Conservation (phyloP, 2,888 invertebrate species). For the Apotomis capreana region DNA sequence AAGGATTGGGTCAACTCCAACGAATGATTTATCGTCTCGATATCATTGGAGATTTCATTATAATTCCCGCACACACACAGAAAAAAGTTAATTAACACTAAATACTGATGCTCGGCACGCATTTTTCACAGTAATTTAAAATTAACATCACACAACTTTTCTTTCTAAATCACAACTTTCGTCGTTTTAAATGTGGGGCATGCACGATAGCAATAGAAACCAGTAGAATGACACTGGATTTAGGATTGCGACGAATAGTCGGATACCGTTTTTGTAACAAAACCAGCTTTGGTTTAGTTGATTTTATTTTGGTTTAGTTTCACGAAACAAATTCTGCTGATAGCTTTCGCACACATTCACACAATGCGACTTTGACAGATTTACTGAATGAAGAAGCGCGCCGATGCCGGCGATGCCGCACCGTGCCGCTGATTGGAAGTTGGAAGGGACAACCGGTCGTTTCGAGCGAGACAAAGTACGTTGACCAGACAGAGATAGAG, state of each 20-base stretch:
- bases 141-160: constrained; percentile 59
- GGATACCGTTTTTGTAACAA: constrained; percentile 45
- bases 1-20: constrained; percentile 85
- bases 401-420: neutral
- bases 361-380: constrained; percentile 38
- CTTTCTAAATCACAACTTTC: constrained; percentile 59
- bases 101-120: constrained; percentile 28
- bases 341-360: constrained; percentile 10
- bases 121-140: constrained; percentile 43
- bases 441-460: neutral
- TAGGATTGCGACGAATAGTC: constrained; percentile 1
- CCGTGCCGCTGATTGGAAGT: neutral
- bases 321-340: constrained; percentile 1
- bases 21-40: constrained; percentile 67
- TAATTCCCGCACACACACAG: constrained; percentile 63
- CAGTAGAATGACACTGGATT: constrained; percentile 20
- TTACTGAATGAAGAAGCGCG: constrained; percentile 32
- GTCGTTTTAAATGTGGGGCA: constrained; percentile 68
- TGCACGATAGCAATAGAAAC: constrained; percentile 35
- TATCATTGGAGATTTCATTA: constrained; percentile 58
- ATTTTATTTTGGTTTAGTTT: constrained; percentile 32
- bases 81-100: constrained; percentile 47
- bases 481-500: constrained; percentile 4
- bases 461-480: constrained; percentile 10
- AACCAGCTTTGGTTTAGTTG: constrained; percentile 32